Conservation (phyloP, 1,140 invertebrate species). For the Caenorhabditis elegans region WBcel235 BX284602.5:6042501-6043000, state of each 20-base stretch:
- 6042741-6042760: too few relatives aligned
- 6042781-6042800: too few relatives aligned
- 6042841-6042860: background rate
- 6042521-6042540: background rate
- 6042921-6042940: conserved; percentile 38
- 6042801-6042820: background rate
- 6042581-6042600: too few relatives aligned
- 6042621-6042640: too few relatives aligned
- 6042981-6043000: conserved; percentile 28
- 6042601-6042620: too few relatives aligned
- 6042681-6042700: too few relatives aligned
- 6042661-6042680: too few relatives aligned
- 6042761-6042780: too few relatives aligned
- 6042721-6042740: too few relatives aligned
- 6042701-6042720: too few relatives aligned
- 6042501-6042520: background rate
- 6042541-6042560: background rate
- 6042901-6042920: conserved; percentile 18
- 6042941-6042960: conserved; percentile 42
- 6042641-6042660: too few relatives aligned
- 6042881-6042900: conserved; percentile 17
- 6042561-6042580: background rate
- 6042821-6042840: background rate
- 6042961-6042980: conserved; percentile 40
- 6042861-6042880: conserved; percentile 15